Percentiles rank a stretch among this genome's conserved stretches.
Conservation (phyloP, 2,888 invertebrate species). For the Scaptomyza tumidula region DNA sequence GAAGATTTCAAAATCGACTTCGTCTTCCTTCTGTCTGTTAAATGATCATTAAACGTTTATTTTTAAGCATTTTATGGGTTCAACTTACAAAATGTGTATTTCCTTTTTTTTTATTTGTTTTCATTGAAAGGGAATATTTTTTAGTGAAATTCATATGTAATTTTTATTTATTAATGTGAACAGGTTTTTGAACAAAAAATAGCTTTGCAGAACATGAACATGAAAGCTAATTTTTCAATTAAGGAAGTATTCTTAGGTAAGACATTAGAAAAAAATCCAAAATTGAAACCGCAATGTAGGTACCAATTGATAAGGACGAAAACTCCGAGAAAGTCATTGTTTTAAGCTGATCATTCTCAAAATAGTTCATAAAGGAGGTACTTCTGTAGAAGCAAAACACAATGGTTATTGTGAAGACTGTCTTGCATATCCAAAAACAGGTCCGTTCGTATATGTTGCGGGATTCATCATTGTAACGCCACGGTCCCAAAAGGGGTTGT, state of each 20-base stretch:
- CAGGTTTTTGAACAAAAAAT: too few species aligned
- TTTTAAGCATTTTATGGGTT: neutral
- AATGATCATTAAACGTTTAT: too few species aligned
- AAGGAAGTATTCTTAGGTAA: too few species aligned
- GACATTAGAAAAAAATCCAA: neutral
- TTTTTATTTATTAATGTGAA: too few species aligned
- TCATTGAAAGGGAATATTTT: too few species aligned
- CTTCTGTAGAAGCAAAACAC: conserved; percentile 20
- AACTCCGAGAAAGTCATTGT: neutral
- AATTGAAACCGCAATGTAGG: conserved; percentile 7
- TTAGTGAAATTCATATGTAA: too few species aligned
- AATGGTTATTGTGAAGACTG: conserved; percentile 20
- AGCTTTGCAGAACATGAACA: too few species aligned
- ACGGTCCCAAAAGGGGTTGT: conserved; percentile 45
- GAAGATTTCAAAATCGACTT: too few species aligned
- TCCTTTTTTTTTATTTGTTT: too few species aligned
- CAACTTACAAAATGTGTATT: too few species aligned
- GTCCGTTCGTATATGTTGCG: conserved; percentile 33
- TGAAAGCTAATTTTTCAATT: too few species aligned
- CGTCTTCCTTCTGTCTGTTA: too few species aligned
- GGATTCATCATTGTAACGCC: conserved; percentile 27
- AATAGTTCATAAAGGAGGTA: neutral
- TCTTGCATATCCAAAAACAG: conserved; percentile 47
- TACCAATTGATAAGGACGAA: conserved; percentile 2
- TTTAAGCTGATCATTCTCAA: neutral